Percentiles rank a stretch among this genome's conserved stretches.
These are phyloP conservation scores for Scylla paramamosain DNA, from an alignment of 1,140 invertebrate species.

Conservation along the genomic window DNA sequence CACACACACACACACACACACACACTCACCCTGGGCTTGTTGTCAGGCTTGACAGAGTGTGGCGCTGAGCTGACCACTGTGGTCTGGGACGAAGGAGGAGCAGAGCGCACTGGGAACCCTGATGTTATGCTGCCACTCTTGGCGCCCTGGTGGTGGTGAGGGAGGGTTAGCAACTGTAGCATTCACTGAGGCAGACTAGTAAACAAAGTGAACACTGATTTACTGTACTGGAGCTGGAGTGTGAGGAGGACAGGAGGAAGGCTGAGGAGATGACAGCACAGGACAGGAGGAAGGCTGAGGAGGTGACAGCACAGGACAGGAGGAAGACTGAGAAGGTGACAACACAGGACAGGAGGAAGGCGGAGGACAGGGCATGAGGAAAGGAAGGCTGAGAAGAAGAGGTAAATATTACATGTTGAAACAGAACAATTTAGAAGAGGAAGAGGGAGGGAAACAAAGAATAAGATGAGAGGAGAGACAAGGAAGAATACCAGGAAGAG, in stretches of 20 bases:
- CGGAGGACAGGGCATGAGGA: not conserved
- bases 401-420: not conserved
- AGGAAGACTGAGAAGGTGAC: too few relatives aligned
- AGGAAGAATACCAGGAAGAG: not conserved
- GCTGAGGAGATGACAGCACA: not conserved
- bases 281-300: not conserved
- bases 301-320: not conserved
- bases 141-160: slow-evolving; percentile 79
- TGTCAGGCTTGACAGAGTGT: slow-evolving; percentile 66
- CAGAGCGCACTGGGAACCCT: slow-evolving; percentile 82
- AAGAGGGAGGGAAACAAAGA: not conserved
- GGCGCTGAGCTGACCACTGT: slow-evolving; percentile 30
- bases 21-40: slow-evolving; percentile 69
- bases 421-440: not conserved
- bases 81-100: slow-evolving; percentile 70
- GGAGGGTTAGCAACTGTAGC: not conserved
- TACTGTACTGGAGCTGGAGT: not conserved
- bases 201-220: not conserved
- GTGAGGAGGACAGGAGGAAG: not conserved
- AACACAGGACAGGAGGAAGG: too few relatives aligned
- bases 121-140: slow-evolving; percentile 83
- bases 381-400: not conserved
- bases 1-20: too few relatives aligned
- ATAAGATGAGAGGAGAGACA: not conserved
- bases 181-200: not conserved